A percentile compares a stretch with the other conserved stretches of the same genome.
These are phyloP conservation scores for Strigamia maritima DNA, from an alignment of 2,888 invertebrate genomes.

Conservation along the genomic window DNA sequence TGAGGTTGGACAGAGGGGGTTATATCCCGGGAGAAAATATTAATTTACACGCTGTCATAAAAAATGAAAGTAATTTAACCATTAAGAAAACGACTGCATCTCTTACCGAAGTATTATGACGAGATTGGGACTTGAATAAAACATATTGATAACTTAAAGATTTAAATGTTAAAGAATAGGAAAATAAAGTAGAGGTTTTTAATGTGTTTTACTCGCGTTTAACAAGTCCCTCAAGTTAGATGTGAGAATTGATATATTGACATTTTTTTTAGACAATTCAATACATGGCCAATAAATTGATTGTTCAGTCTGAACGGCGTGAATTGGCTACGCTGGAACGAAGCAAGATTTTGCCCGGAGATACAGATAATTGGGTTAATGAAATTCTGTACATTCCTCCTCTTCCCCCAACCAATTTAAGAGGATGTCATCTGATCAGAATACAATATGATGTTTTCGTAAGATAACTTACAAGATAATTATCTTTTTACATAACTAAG, in stretches of 20 bases:
- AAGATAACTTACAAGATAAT: slow-evolving; percentile 52
- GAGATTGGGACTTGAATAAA: no score
- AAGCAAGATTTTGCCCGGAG: slow-evolving; percentile 77
- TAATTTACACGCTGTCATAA: slow-evolving; percentile 75
- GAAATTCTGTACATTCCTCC: slow-evolving; percentile 90
- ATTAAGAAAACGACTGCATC: slow-evolving; percentile 82
- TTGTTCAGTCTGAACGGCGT: slow-evolving; percentile 80
- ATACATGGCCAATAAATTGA: slow-evolving; percentile 79
- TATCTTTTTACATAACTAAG: neutral
- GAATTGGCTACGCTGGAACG: slow-evolving; percentile 74
- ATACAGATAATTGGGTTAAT: slow-evolving; percentile 78
- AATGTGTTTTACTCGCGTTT: no score
- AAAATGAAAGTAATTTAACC: slow-evolving; percentile 79
- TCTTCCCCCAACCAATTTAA: slow-evolving; percentile 86
- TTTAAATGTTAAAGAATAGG: no score
- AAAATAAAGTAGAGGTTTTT: no score
- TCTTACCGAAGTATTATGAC: slow-evolving; percentile 63
- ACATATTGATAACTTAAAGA: no score
- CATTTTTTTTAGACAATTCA: slow-evolving; percentile 69
- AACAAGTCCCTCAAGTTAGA: no score
- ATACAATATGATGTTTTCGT: slow-evolving; percentile 90
- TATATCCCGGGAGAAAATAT: slow-evolving; percentile 94
- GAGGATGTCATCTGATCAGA: slow-evolving; percentile 89
- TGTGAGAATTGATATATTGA: neutral
- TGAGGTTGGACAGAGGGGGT: slow-evolving; percentile 83